Evolutionary conservation across 2,797 vertebrate species (phyloP), one percentile per base, ranked within the genome.

Genomic region (Hipposideros larvatus): DNA sequence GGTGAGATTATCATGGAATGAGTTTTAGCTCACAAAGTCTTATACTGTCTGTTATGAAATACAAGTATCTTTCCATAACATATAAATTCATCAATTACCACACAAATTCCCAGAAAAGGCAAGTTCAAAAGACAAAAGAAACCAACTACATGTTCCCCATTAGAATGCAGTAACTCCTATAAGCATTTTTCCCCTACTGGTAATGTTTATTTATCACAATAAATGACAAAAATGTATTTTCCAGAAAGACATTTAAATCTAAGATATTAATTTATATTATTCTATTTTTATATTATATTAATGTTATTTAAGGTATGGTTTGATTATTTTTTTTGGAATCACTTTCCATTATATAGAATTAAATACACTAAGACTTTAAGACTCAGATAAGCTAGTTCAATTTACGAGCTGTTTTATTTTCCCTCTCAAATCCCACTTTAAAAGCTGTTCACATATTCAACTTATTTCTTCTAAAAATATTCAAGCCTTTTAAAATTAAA

Each of bases 401-500:
- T 94, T 90, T 92, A 65, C 46, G 41, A 26, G n/a, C 8, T 74
- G 13, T 77, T 94, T 90, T 73, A 84, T 73, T 94, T 94, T 95
- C 13, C 51, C 26, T 78, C 90, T 94, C 46, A 93, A 84, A 95
- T 83, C 43, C 48, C 28, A 83, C 43, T 91, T 91, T 88, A 94
- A 94, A 92, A 82, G 31, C 21, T n/a, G 79, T 92, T 91, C 63
- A 68, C 37, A 92, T n/a, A 89, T 85, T 75, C 82, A 73, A 95
- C 16, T 94, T 92, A 94, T 63, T 97, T 96, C 87, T 92, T 88
- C 43, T 89, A 71, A 92, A 95, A 85, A 16, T 94, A 91, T 91
- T 83, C 82, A 75, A 94, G 63, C 28, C 57, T 92, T 87, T 95
- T 95, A 96, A 92, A 97, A 97, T 96, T 96, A 94, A 97, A 92